Evolutionary conservation across 2,797 vertebrate species (phyloP), one percentile per base, ranked within the genome.

Genomic region (Cynodonichthys magdalenae): DNA sequence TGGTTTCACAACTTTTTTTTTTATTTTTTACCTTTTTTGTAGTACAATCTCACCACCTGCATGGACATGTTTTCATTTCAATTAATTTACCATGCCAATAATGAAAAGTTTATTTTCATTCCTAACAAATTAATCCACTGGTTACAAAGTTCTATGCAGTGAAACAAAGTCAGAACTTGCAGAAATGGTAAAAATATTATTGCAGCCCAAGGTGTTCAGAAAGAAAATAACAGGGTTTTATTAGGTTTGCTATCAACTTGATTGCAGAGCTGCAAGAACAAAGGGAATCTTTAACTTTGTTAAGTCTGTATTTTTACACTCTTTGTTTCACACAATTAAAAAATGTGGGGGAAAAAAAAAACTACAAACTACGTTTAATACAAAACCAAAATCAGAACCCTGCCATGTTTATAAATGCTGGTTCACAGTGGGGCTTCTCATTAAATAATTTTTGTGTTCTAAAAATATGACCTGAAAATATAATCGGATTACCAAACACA

Each of bases 191-290:
- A 36, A 66, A 28, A n/a, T 29, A 15, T 54, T 15, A n/a, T 28
- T 14, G 19, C 54, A 6, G 17, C 39, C 20, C 24, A 45, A 49
- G 11, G 5, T 15, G 28, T 60, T 19, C 31, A 49, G 28, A 3
- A 46, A 19, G 20, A 46, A 63, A 52, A 18, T 36, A 18, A 29
- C 20, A 61, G 53, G 17, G 17, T 17, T 20, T 56, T 24, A 61
- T 17, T 17, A 27, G 3, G 17, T 18, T 24, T 31, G 8, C 17
- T 28, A 27, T 50, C 47, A 15, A 61, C 50, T 49, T 59, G 12
- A 39, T 39, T 3, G 3, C 36, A 31, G 31, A 31, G 31, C 31
- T 31, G 31, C 31, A 31, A 31, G 4, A 31, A 28, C 19, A 49
- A 19, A 41, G 0, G 0, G 15, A 19, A 29, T 24, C n/a, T 48